These are phyloP conservation scores for Zingel zingel DNA, from an alignment of 2,113 vertebrate genomes.

Conservation along the genomic window DNA sequence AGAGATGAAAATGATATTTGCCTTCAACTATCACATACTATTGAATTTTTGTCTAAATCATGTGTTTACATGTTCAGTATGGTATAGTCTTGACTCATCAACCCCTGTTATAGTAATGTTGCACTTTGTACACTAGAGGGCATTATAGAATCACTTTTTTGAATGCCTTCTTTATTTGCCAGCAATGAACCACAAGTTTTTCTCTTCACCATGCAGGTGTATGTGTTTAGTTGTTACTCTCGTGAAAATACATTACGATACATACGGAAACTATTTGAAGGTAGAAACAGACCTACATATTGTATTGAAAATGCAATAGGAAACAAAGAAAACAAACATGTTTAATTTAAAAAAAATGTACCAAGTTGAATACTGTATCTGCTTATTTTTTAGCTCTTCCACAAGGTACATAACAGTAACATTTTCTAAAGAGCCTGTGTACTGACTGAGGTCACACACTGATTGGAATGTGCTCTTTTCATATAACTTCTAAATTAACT, in stretches of 20 bases:
- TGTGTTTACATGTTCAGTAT: neutral
- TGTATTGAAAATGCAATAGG: neutral
- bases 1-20: neutral
- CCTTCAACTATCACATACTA: neutral
- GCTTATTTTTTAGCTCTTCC: neutral
- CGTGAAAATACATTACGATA: neutral
- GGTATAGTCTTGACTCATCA: neutral
- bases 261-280: neutral
- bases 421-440: neutral
- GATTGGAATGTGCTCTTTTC: neutral
- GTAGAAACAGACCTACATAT: neutral
- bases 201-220: too few relatives aligned
- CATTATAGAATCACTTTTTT: constrained; percentile 14
- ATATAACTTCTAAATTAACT: neutral
- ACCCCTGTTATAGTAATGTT: neutral
- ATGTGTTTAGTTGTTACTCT: neutral
- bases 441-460: neutral
- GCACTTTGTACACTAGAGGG: constrained; percentile 59
- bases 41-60: neutral
- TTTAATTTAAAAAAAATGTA: neutral
- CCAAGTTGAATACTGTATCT: neutral
- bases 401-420: neutral
- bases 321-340: neutral
- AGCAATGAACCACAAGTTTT: neutral
- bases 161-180: neutral